Base-by-base conservation (phyloP, 1,140 invertebrate species). In the Caenorhabditis tropicalis region DNA sequence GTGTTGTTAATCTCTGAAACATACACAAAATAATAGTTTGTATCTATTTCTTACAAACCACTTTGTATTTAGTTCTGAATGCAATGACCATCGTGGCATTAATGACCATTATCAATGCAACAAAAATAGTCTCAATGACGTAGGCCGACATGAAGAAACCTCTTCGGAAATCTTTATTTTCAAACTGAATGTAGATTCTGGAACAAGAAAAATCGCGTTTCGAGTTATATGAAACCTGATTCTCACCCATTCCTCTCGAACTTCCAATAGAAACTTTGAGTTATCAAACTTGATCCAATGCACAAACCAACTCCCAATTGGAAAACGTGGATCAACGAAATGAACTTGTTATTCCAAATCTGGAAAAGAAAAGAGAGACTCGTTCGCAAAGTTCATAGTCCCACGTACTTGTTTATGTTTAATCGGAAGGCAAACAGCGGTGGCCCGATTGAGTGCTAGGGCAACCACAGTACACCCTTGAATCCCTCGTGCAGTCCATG, bases 351-450 rank as follows among this genome's bases (percentile, higher is more conserved):
- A 15, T 51, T 81, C 83, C 83, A 84, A 58, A 84, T 84, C 83
- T 84, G 21, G 58, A 84, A 56, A 48, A 12, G 4, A 36, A 15
- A 70, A 27, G 21, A 16, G 60, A 70, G 21, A 29, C 19, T n/a
- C n/a, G n/a, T n/a, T n/a, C n/a, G n/a, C n/a, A n/a, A n/a, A 0
- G 9, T 46, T 46, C 65, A 74, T 16, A 33, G n/a, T 43, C 65
- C n/a, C 36, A 43, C 65, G n/a, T 84, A 84, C 83, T 70, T 81
- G 83, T 21, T 84, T 84, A 65, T 84, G 83, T 58, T 81, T 84
- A 24, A 84, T 84, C 3, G 83, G 83, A 80, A 51, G 49, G 21
- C 48, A 53, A 60, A 84, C 83, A 39, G 83, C 83, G 39, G 83
- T 84, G 10, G 83, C 83, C 16, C 83, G 39, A 51, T 84, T 84